Evolutionary conservation across 2,888 invertebrate species (phyloP), one percentile per base, ranked within the genome.

Genomic region (Ichneumoninae sp.): DNA sequence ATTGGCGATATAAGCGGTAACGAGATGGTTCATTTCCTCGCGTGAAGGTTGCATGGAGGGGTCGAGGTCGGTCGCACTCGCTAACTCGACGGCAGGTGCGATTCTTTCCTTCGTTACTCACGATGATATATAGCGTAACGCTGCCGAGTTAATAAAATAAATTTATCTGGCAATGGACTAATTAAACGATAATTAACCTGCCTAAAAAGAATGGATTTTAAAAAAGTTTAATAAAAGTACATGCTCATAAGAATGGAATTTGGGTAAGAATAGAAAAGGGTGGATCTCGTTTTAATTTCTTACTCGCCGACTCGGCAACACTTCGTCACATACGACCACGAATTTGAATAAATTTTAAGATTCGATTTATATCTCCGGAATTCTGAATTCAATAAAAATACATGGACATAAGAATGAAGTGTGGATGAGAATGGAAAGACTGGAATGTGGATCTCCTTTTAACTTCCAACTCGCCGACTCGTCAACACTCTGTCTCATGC

Each of bases 51-150:
- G 54, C n/a, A 57, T 0, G 19, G 68, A 69, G 52, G 70, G 71
- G 79, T 79, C 79, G 40, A 71, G 79, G 71, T n/a, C 79, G 70
- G 47, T 54, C 70, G 63, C 65, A n/a, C 40, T 65, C 26, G 65
- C 63, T 47, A 26, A 22, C 71, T 16, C n/a, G 50, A 36, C 52
- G 10, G 52, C 79, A 71, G 65, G 65, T 54, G 79, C 69, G 63
- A 7, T 60, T 33, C 13, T 6, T 26, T 33, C 16, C 8, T 22
- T 26, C 13, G 13, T 52, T 65, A 78, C 33, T 40, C 19, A 1
- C 30, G 30, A 22, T 36, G 22, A 33, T 16, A 3, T 57, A 6
- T 19, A n/a, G 16, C 19, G 3, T 13, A 1, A 19, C n/a, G n/a
- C 36, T 54, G 40, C 54, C 16, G 19, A 7, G 13, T 57, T 5